Evolutionary conservation across 92 coral and sea anemone genomes (phyloP).

Genomic region (Nematostella vectensis): DNA sequence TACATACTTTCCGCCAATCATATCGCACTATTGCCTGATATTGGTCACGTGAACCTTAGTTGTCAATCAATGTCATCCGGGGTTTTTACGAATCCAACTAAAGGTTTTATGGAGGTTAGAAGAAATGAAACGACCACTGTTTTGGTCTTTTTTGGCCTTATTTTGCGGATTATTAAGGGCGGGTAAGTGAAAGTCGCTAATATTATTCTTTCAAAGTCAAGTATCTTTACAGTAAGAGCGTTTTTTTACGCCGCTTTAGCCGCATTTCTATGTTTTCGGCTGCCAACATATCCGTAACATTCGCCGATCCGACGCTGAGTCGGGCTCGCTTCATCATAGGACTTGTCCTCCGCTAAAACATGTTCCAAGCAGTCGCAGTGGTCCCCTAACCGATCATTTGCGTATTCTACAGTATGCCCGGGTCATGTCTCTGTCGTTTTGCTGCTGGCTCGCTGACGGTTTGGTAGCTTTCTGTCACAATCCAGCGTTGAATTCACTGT

Average conservation of each 20-base stretch:
- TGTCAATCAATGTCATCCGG: conserved; percentile 73
- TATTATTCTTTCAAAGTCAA: no score
- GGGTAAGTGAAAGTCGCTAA: conserved; percentile 27
- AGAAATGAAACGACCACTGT: conserved; percentile 21
- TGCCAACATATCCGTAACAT: no score
- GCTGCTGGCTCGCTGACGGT: neutral
- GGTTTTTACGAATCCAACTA: conserved; percentile 25
- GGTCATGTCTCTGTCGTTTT: conserved; percentile 9
- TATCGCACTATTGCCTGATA: conserved; percentile 15
- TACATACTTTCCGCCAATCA: conserved; percentile 40
- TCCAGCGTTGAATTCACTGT: conserved; percentile 1
- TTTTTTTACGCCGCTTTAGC: no score
- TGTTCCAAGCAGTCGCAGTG: no score
- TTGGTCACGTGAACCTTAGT: conserved; percentile 51
- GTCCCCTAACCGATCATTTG: neutral
- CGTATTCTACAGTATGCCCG: conserved; percentile 3
- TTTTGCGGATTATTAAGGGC: conserved; percentile 20
- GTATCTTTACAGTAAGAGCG: neutral
- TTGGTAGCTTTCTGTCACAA: neutral
- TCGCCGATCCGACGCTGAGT: no score
- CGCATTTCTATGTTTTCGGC: no score
- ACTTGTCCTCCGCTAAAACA: no score
- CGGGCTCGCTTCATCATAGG: no score
- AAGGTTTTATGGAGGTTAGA: conserved; percentile 22
- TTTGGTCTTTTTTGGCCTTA: conserved; percentile 37